Evolutionary conservation across 2,797 vertebrate species (phyloP).

Genomic region (Gymnopithys bicolor): DNA sequence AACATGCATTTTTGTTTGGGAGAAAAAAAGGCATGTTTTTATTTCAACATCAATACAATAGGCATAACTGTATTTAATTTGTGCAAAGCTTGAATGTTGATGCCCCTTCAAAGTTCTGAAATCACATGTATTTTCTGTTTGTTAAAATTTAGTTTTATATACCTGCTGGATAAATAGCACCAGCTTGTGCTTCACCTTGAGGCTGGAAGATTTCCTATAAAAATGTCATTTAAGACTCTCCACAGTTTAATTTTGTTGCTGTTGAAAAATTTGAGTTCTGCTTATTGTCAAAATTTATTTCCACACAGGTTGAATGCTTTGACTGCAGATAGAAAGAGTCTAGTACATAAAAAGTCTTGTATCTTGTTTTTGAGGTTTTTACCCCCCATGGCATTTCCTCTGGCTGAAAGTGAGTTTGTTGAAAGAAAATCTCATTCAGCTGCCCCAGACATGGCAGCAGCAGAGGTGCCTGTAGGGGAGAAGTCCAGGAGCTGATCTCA

Average conservation of each 20-base stretch:
- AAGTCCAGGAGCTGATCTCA: not conserved
- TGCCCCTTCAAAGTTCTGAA: not conserved
- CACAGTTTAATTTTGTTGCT: not conserved
- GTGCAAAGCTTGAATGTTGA: not conserved
- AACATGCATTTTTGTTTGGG: not conserved
- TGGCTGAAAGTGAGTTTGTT: not conserved
- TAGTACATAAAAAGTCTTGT: not conserved
- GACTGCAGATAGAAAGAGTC: not conserved
- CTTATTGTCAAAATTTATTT: not conserved
- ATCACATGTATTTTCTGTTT: not conserved
- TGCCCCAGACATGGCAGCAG: not conserved
- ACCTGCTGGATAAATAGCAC: not conserved
- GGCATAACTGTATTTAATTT: not conserved
- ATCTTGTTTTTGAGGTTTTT: not conserved
- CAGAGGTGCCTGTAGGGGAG: too few relatives aligned
- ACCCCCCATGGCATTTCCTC: not conserved
- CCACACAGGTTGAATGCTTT: not conserved
- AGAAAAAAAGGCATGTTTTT: not conserved
- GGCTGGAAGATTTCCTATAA: not conserved
- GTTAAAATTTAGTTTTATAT: not conserved
- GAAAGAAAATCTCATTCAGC: not conserved
- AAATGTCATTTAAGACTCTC: not conserved
- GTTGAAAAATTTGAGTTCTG: not conserved
- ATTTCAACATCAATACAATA: not conserved
- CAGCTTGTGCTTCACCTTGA: not conserved